These are phyloP conservation scores for Leuciscus waleckii DNA, from an alignment of 2,797 vertebrate species.

Conservation along the genomic window DNA sequence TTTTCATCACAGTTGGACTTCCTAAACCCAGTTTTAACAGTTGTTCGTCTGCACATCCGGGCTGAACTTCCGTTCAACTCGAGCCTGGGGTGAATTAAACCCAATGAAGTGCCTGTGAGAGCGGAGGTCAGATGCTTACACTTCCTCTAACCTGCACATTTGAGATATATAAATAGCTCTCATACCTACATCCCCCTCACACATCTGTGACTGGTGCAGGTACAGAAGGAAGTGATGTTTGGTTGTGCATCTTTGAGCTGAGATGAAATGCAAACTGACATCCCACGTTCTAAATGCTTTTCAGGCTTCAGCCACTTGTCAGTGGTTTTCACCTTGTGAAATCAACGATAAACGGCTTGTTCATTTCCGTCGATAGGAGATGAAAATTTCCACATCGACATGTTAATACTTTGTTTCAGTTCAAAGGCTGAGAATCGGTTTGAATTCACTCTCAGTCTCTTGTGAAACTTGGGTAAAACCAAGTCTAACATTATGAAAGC, in stretches of 20 bases:
- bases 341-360: conserved; percentile 43
- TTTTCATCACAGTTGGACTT: not conserved
- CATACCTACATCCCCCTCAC: conserved; percentile 13
- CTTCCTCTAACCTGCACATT: conserved; percentile 22
- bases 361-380: conserved; percentile 27
- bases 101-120: conserved; percentile 2
- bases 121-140: conserved; percentile 20
- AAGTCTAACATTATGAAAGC: conserved; percentile 26
- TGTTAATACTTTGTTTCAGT: conserved; percentile 35
- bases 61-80: conserved; percentile 41
- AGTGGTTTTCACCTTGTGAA: conserved; percentile 40
- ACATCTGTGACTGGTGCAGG: conserved; percentile 33
- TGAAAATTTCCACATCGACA: conserved; percentile 29
- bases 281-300: conserved; percentile 33
- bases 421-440: conserved; percentile 48
- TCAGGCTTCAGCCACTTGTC: conserved; percentile 30
- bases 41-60: conserved; percentile 42
- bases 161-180: conserved; percentile 42
- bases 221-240: conserved; percentile 28
- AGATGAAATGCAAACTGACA: conserved; percentile 49
- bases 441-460: conserved; percentile 31
- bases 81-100: conserved; percentile 32
- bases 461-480: conserved; percentile 19
- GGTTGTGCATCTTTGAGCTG: conserved; percentile 19
- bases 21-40: conserved; percentile 14